phyloP scores from a whole-genome alignment of 1,140 invertebrate genomes.

The Drosophila erecta region DNA sequence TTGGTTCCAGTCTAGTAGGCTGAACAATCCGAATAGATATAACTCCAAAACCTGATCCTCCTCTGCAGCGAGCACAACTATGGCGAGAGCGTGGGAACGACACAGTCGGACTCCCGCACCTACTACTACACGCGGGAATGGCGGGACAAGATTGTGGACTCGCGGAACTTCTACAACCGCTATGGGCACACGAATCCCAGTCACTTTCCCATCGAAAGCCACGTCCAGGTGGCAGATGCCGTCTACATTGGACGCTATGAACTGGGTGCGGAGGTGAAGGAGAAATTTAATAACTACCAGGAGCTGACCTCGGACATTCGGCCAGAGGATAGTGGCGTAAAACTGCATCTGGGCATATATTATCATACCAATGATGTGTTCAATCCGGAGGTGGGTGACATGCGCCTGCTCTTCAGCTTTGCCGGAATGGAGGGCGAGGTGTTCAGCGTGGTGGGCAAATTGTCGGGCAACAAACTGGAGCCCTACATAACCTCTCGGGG shows the following conservation, averaged over 20 bases:
- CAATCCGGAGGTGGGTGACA: constrained; percentile 92
- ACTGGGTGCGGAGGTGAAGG: constrained; percentile 88
- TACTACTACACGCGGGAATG: constrained; percentile 93
- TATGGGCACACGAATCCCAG: constrained; percentile 92
- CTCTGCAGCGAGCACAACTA: constrained; percentile 72
- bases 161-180: constrained; percentile 89
- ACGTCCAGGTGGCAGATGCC: constrained; percentile 86
- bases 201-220: constrained; percentile 88
- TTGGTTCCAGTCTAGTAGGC: neutral
- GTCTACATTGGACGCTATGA: constrained; percentile 86
- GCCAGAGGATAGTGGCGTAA: constrained; percentile 91
- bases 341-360: constrained; percentile 93
- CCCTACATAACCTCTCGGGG: constrained; percentile 89
- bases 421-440: constrained; percentile 91
- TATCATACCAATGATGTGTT: constrained; percentile 93
- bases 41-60: neutral
- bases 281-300: constrained; percentile 91
- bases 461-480: constrained; percentile 88
- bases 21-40: neutral
- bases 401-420: constrained; percentile 93
- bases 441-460: constrained; percentile 90
- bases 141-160: constrained; percentile 92
- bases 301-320: constrained; percentile 93
- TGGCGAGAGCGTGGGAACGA: constrained; percentile 69
- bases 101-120: constrained; percentile 85